Evolutionary conservation across 1,140 invertebrate species (phyloP), one percentile per base, ranked within the genome.

Genomic region (Lepidurus couesii): DNA sequence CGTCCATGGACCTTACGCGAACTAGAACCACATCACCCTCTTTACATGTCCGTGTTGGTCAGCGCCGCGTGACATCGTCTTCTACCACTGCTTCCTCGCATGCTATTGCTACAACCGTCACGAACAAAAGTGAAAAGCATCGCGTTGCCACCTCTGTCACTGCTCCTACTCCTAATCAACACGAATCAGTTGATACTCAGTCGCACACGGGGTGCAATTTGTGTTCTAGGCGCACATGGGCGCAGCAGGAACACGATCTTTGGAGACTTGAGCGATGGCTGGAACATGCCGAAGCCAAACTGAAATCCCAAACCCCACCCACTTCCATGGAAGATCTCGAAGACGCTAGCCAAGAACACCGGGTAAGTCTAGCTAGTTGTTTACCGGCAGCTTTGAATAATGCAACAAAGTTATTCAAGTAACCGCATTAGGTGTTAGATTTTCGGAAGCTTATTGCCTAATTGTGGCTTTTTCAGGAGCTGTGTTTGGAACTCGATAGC

Each of bases 251-350:
- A 91, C 81, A 93, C 83, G 93, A 96, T 85, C 86, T 97, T 7
- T 96, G 95, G 92, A 88, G 93, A 78, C 86, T 97, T 81, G 92
- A 96, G 83, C 91, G 94, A 83, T 97, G 95, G 95, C 86, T 97
- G 47, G 91, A 93, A 83, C 92, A 93, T 81, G 93, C 95, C 0
- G 94, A 97, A 85, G 92, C 90, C 74, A 92, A 91, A 0, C 92
- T 94, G 81, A 90, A 89, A 73, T 91, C 92, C 75, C 83, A 85
- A 7, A 85, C 89, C 7, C 90, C 91, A 11, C 92, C 93, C 0
- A 88, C 87, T 11, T 90, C 92, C 80, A 94, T 96, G 79, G 93
- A 95, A 82, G 87, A 90, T 24, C 85, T 97, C 1, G 95, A 97
- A 85, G 92, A 95, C 83, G 88, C 92, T 21, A 94, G 96, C 78